Percentiles rank a stretch among this genome's conserved stretches.
Evolutionary conservation across 2,888 invertebrate genomes (phyloP).

Genomic region (Zonitis immaculata): DNA sequence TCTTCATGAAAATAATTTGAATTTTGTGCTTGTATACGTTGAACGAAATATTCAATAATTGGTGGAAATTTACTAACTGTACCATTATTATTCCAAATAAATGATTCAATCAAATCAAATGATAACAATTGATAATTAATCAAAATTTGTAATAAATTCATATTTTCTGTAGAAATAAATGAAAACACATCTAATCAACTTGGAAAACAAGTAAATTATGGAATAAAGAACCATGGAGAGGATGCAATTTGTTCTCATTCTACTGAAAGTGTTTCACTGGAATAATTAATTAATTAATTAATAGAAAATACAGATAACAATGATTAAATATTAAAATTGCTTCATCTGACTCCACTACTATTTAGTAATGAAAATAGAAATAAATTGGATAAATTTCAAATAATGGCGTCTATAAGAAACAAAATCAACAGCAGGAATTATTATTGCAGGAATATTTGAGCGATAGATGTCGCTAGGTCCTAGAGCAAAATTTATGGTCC

Average conservation of each 20-base stretch:
- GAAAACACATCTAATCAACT: background rate
- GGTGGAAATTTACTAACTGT: conserved; percentile 58
- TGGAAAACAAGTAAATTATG: background rate
- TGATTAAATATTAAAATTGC: no score
- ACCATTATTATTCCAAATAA: conserved; percentile 9
- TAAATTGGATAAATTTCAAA: no score
- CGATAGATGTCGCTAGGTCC: no score
- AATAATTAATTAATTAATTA: background rate
- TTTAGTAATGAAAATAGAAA: no score
- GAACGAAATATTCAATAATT: conserved; percentile 62
- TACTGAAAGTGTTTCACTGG: background rate
- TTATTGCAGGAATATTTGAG: no score
- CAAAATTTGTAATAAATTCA: background rate
- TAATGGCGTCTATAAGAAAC: no score
- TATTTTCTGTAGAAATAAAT: background rate
- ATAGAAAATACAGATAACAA: no score
- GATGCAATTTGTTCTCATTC: background rate
- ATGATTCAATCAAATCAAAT: background rate
- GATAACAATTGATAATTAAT: background rate
- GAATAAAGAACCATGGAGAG: background rate
- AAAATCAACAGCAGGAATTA: no score
- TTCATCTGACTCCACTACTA: no score
- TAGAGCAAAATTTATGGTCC: no score
- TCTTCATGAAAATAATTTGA: conserved; percentile 62
- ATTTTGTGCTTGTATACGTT: conserved; percentile 64